Evolutionary conservation across 64 coral and sea anemone genomes (phyloP).

Genomic region (Anthopleura sola): DNA sequence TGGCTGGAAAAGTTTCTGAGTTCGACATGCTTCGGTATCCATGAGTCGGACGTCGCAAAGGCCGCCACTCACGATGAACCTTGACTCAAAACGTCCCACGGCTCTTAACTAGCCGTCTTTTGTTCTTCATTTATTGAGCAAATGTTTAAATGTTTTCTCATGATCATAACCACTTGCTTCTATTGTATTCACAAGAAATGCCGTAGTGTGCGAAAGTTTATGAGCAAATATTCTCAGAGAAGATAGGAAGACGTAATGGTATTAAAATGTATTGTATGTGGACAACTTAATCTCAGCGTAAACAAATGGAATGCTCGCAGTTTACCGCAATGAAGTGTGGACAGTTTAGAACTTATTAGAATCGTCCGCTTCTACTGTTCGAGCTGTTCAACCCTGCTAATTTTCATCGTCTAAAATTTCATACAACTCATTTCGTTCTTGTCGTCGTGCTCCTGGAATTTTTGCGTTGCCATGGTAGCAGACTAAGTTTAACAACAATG

Average conservation of each 20-base stretch:
- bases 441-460: too few species aligned
- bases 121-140: background rate
- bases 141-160: constrained; percentile 19
- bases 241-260: background rate
- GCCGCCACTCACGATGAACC: too few species aligned
- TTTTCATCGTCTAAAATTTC: too few species aligned
- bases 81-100: background rate
- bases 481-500: too few species aligned
- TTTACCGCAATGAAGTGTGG: background rate
- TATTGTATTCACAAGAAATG: background rate
- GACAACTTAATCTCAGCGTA: background rate
- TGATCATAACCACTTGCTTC: background rate
- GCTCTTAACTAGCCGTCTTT: background rate
- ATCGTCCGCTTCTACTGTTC: too few species aligned
- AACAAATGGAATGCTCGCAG: background rate
- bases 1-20: too few species aligned
- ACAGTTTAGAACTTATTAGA: too few species aligned
- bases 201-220: constrained; percentile 15
- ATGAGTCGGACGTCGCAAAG: too few species aligned
- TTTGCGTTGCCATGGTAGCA: too few species aligned
- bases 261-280: background rate
- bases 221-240: constrained; percentile 4
- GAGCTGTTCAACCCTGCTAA: too few species aligned
- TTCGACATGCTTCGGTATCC: too few species aligned
- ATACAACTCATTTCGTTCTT: too few species aligned